Evolutionary conservation across 2,113 vertebrate species (phyloP).

Genomic region (Eurypyga helias): DNA sequence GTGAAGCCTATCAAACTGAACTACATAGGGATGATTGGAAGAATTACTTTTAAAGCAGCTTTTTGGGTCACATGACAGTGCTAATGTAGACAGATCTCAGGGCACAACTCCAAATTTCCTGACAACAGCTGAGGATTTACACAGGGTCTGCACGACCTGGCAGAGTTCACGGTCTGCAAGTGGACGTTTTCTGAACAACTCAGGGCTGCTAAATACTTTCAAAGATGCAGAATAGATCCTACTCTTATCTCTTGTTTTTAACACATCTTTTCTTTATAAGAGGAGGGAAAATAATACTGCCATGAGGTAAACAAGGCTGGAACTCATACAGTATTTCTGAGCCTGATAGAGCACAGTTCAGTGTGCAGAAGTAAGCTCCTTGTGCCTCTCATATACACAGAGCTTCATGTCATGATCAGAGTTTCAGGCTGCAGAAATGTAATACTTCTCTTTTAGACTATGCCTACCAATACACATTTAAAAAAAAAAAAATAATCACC

Average conservation of each 20-base stretch:
- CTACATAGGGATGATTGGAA: not conserved
- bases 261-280: not conserved
- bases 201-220: not conserved
- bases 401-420: accelerated
- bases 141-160: not conserved
- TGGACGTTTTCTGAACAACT: not conserved
- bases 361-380: not conserved
- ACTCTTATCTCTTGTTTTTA: not conserved
- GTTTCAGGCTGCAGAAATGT: not conserved
- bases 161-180: not conserved
- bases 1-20: not conserved
- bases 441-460: not conserved
- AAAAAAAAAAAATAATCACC: too few species aligned
- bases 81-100: not conserved
- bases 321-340: accelerated
- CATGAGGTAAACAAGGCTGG: not conserved
- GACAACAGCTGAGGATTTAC: too few species aligned
- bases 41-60: not conserved
- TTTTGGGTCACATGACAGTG: not conserved
- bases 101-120: not conserved
- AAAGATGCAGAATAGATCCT: not conserved
- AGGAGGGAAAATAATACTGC: not conserved
- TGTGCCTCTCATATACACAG: not conserved
- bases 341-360: not conserved
- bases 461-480: not conserved